Conservation (phyloP, 2,888 invertebrate genomes). For the Celastrina argiolus region DNA sequence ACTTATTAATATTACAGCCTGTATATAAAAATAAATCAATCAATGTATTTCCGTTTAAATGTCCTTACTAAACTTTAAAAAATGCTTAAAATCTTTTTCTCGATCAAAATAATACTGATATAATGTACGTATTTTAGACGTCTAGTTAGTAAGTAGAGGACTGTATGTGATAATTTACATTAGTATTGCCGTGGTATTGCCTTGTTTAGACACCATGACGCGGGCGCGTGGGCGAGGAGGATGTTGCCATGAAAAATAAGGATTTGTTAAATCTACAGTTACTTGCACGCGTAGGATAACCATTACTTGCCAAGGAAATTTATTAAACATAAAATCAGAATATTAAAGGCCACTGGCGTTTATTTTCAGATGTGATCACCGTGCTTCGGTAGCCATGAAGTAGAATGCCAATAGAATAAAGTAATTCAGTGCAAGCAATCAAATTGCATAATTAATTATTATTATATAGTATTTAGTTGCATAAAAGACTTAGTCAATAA, state of each 20-base stretch:
- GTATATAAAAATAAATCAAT: too few species aligned
- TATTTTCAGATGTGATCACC: background rate
- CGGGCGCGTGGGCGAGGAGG: slow-evolving; percentile 3
- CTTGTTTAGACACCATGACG: background rate
- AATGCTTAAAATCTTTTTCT: too few species aligned
- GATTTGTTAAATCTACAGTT: slow-evolving; percentile 3
- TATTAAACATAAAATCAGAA: background rate
- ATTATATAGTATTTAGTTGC: too few species aligned
- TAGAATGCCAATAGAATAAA: too few species aligned
- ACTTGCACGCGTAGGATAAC: background rate
- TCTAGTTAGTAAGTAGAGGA: background rate
- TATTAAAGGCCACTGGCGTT: background rate
- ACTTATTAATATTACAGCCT: too few species aligned
- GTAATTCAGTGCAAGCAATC: too few species aligned
- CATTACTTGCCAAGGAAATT: background rate
- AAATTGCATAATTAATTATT: too few species aligned
- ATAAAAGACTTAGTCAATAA: too few species aligned
- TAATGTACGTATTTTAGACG: background rate
- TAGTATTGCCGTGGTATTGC: background rate
- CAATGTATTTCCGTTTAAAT: too few species aligned
- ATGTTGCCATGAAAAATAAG: slow-evolving; percentile 9
- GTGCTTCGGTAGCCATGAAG: too few species aligned
- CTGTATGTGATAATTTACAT: background rate
- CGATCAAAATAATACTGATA: too few species aligned
- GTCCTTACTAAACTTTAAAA: too few species aligned